Percentiles rank a stretch among this genome's conserved stretches.
These are phyloP conservation scores for Tadarida brasiliensis DNA, from an alignment of 2,797 vertebrate genomes.

Conservation along the genomic window DNA sequence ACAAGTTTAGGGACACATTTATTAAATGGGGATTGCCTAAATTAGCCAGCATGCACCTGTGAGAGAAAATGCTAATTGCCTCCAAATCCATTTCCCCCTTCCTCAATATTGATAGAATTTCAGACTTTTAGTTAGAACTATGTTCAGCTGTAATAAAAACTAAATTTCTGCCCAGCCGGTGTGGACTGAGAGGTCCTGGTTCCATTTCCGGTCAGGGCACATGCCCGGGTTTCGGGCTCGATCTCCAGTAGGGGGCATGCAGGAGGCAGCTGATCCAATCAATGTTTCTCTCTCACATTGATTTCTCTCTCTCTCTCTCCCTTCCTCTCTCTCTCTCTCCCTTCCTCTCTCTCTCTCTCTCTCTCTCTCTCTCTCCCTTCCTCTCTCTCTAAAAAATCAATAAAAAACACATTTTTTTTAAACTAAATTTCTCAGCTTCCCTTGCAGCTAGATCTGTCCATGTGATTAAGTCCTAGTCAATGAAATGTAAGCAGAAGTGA, in stretches of 20 bases:
- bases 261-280: no score
- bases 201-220: no score
- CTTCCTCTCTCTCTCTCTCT: no score
- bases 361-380: no score
- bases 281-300: no score
- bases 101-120: background rate
- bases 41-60: background rate
- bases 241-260: no score
- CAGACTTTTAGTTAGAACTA: background rate
- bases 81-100: background rate
- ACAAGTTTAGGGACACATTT: background rate
- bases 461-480: background rate
- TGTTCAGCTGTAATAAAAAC: background rate
- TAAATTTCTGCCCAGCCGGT: background rate
- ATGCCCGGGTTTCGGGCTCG: no score
- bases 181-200: no score
- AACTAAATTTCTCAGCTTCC: background rate
- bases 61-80: background rate
- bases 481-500: background rate
- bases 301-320: no score
- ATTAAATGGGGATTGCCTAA: background rate
- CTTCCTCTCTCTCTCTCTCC: no score
- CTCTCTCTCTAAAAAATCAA: no score
- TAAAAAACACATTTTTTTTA: no score
- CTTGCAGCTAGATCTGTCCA: background rate